Evolutionary conservation across 2,888 invertebrate species (phyloP).

Genomic region (Cataglyphis albicans): DNA sequence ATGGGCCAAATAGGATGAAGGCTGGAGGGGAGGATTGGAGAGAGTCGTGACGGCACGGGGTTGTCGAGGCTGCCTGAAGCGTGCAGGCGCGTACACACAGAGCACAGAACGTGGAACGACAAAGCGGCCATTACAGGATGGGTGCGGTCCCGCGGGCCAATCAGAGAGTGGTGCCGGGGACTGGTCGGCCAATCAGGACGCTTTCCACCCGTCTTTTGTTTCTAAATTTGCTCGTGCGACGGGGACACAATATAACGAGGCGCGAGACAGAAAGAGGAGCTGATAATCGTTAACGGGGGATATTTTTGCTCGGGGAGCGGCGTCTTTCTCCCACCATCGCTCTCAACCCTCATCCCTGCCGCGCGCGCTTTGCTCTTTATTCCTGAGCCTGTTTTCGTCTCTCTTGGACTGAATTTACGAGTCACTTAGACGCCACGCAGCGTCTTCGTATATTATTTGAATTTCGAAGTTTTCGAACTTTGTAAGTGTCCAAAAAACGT

Average conservation of each 20-base stretch:
- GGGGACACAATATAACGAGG: conserved; percentile 84
- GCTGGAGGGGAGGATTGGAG: conserved; percentile 52
- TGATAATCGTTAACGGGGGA: conserved; percentile 84
- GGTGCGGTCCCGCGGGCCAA: conserved; percentile 85
- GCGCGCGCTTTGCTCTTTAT: conserved; percentile 63
- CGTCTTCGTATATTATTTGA: conserved; percentile 6
- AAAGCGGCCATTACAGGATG: conserved; percentile 86
- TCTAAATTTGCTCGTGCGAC: conserved; percentile 81
- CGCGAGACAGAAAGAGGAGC: conserved; percentile 74
- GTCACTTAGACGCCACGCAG: neutral
- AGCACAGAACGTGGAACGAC: conserved; percentile 76
- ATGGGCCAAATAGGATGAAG: conserved; percentile 62
- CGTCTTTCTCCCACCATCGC: conserved; percentile 54
- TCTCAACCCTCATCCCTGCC: conserved; percentile 47
- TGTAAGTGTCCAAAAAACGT: neutral
- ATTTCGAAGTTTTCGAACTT: neutral
- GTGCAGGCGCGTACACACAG: conserved; percentile 57
- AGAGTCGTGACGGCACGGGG: conserved; percentile 52
- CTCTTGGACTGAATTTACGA: conserved; percentile 43
- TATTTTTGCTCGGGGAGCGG: conserved; percentile 78
- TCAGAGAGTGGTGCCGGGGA: conserved; percentile 83
- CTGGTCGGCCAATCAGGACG: conserved; percentile 84
- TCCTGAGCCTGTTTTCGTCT: conserved; percentile 61
- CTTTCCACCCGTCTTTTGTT: conserved; percentile 84
- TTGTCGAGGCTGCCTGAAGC: conserved; percentile 61